phyloP scores from a whole-genome alignment of 2,113 vertebrate genomes.

The Anas platyrhynchos region DNA sequence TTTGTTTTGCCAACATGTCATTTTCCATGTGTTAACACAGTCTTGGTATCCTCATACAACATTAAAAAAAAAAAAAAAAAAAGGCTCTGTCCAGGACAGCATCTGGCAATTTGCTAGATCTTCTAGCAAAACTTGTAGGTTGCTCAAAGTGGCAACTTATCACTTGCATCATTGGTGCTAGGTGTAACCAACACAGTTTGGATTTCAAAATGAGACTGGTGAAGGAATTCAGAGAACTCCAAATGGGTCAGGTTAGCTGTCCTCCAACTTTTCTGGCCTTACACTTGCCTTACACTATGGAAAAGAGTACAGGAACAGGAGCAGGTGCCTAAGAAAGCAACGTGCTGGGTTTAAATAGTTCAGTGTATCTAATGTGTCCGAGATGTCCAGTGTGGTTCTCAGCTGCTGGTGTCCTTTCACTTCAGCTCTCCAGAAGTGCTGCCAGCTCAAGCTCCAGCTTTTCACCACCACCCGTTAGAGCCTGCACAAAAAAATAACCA shows the following conservation, averaged over 20 bases:
- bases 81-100: neutral
- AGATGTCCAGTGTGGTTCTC: neutral
- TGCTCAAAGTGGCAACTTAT: neutral
- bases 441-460: neutral
- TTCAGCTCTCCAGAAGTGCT: neutral
- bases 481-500: neutral
- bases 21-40: neutral
- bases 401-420: neutral
- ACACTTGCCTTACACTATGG: fast-evolving
- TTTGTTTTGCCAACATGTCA: neutral
- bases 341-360: neutral
- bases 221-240: neutral
- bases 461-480: neutral
- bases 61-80: neutral
- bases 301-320: neutral
- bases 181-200: neutral
- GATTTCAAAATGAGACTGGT: neutral
- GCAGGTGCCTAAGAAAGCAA: neutral
- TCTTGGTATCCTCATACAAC: neutral
- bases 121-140: neutral
- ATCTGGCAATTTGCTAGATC: neutral
- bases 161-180: neutral
- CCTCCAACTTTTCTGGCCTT: neutral
- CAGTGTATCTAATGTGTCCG: neutral
- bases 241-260: neutral